A percentile compares a stretch with the other conserved stretches of the same genome.
Evolutionary conservation across 2,888 invertebrate genomes (phyloP).

Genomic region (Dimorphilus gyrociliatus): DNA sequence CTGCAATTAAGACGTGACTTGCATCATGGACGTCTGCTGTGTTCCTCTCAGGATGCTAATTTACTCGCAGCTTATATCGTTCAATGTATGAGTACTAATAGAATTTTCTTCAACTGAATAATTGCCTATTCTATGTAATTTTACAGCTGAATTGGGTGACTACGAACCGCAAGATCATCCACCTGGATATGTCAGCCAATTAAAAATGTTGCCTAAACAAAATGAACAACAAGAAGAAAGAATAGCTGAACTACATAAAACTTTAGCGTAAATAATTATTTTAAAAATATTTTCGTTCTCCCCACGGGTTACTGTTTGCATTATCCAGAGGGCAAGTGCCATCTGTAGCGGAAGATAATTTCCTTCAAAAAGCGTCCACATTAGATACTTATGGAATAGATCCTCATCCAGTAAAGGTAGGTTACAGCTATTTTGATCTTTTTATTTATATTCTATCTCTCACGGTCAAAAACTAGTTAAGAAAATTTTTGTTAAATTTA

Average conservation of each 20-base stretch:
- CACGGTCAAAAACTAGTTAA: too few relatives aligned
- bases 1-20: slow-evolving; percentile 83
- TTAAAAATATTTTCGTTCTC: neutral
- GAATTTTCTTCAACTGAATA: too few relatives aligned
- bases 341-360: slow-evolving; percentile 69
- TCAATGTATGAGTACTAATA: slow-evolving; percentile 67
- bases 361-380: slow-evolving; percentile 73
- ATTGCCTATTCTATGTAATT: slow-evolving; percentile 3
- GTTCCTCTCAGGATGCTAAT: slow-evolving; percentile 58
- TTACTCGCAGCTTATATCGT: slow-evolving; percentile 76
- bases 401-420: slow-evolving; percentile 88
- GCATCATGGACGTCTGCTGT: slow-evolving; percentile 80
- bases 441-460: slow-evolving; percentile 4
- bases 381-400: slow-evolving; percentile 94
- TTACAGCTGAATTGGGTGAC: slow-evolving; percentile 81
- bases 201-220: slow-evolving; percentile 78
- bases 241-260: slow-evolving; percentile 77
- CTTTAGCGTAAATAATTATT: slow-evolving; percentile 45
- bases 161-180: slow-evolving; percentile 71
- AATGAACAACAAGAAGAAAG: slow-evolving; percentile 77
- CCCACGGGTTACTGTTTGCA: neutral
- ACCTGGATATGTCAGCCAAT: slow-evolving; percentile 67
- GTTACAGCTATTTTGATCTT: slow-evolving; percentile 6
- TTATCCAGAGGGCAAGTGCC: slow-evolving; percentile 56
- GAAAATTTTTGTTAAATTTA: too few relatives aligned